phyloP scores from a whole-genome alignment of 1,140 invertebrate genomes.

The Anagrus nilaparvatae region DNA sequence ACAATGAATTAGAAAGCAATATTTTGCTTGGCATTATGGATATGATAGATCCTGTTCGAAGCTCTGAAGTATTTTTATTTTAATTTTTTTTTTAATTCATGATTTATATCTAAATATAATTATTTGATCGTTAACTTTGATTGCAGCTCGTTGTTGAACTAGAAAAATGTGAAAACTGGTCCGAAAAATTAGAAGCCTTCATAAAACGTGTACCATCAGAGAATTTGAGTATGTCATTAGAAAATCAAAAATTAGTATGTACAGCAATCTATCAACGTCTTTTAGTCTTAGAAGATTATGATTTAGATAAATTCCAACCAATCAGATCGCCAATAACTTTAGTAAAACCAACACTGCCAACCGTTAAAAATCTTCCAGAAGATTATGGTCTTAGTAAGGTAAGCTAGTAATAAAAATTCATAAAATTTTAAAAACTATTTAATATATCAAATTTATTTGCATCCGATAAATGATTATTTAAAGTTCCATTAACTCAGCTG shows the following conservation, averaged over 20 bases:
- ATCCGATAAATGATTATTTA: background rate
- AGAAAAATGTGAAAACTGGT: conserved; percentile 30
- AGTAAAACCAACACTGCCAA: conserved; percentile 48
- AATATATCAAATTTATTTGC: conserved; percentile 3
- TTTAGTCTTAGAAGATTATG: conserved; percentile 43
- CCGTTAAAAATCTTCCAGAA: conserved; percentile 41
- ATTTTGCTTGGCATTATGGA: conserved; percentile 26
- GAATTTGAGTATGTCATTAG: conserved; percentile 8
- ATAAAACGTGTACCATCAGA: background rate
- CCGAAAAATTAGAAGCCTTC: conserved; percentile 32
- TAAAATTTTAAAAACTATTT: conserved; percentile 2
- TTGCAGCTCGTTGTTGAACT: conserved; percentile 27
- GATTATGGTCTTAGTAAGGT: conserved; percentile 52
- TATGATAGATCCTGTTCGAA: conserved; percentile 12
- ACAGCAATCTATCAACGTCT: conserved; percentile 46
- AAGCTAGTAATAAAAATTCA: conserved; percentile 16
- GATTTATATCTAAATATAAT: no score
- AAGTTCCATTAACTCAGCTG: background rate
- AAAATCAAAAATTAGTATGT: conserved; percentile 41
- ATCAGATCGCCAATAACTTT: conserved; percentile 51
- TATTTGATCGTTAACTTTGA: no score
- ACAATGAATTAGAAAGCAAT: conserved; percentile 25
- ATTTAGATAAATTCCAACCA: conserved; percentile 25
- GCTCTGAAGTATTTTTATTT: conserved; percentile 28
- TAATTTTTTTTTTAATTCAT: no score